Percentiles rank a stretch among this genome's conserved stretches.
Evolutionary conservation across 2,113 vertebrate genomes (phyloP).

Genomic region (Antigone vipio): DNA sequence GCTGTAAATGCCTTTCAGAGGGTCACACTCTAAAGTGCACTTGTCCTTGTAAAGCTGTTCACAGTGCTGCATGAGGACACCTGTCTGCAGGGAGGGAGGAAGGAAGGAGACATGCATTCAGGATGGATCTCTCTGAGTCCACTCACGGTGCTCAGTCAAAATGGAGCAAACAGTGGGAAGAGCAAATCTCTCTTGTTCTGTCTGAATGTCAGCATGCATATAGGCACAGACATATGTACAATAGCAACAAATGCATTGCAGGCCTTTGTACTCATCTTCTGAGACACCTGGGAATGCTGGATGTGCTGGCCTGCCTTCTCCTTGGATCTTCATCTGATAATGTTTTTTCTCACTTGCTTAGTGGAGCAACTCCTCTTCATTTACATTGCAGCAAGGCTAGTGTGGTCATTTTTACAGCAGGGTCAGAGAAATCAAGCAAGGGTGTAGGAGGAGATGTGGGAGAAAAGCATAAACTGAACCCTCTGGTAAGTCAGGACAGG

Average conservation of each 20-base stretch:
- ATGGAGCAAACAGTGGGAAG: neutral
- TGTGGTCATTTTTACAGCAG: neutral
- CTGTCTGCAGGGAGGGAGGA: neutral
- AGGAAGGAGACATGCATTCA: neutral
- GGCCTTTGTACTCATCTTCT: neutral
- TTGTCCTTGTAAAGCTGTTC: neutral
- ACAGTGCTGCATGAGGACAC: neutral
- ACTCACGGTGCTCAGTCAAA: neutral
- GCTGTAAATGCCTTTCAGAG: conserved; percentile 33
- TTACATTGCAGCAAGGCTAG: neutral
- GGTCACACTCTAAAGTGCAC: neutral
- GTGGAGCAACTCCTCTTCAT: neutral
- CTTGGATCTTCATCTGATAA: neutral
- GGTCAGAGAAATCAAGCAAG: neutral
- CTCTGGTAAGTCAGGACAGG: neutral
- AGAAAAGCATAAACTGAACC: neutral
- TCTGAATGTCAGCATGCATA: neutral
- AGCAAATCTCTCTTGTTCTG: neutral
- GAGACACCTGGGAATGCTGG: neutral
- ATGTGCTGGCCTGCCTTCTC: neutral
- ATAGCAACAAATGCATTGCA: neutral
- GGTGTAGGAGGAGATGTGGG: neutral
- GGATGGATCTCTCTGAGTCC: neutral
- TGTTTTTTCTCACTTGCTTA: neutral
- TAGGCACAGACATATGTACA: neutral